Conservation (phyloP, 2,888 invertebrate genomes). For the Falcaria lacertinaria region DNA sequence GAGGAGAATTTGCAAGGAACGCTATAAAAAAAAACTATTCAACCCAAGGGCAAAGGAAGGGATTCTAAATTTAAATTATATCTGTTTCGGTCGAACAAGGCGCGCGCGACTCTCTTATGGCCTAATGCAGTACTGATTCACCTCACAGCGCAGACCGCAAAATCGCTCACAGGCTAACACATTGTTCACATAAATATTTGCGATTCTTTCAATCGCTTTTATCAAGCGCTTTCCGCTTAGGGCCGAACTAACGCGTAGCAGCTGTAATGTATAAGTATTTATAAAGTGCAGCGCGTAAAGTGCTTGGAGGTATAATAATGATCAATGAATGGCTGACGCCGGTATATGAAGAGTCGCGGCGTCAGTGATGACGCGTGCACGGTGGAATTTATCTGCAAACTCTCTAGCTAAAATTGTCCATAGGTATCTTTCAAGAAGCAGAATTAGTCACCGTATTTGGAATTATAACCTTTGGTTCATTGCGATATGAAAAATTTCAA, state of each 20-base stretch:
- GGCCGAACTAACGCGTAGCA: constrained; percentile 6
- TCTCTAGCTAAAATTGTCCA: constrained; percentile 19
- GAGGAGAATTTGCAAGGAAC: constrained; percentile 41
- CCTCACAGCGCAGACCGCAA: constrained; percentile 61
- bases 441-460: neutral
- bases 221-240: constrained; percentile 21
- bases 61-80: constrained; percentile 72
- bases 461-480: no score
- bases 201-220: constrained; percentile 33
- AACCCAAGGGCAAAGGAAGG: constrained; percentile 56
- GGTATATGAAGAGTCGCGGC: constrained; percentile 45
- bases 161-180: constrained; percentile 57
- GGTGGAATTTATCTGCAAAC: constrained; percentile 52
- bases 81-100: constrained; percentile 55
- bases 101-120: constrained; percentile 73
- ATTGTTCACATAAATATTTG: constrained; percentile 69
- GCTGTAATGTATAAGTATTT: neutral
- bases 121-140: constrained; percentile 75
- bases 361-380: constrained; percentile 54
- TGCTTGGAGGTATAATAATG: constrained; percentile 33
- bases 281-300: constrained; percentile 32
- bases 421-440: neutral
- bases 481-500: no score
- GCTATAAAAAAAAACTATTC: constrained; percentile 36
- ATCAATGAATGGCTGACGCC: constrained; percentile 54